These are phyloP conservation scores for Aleiodes leptofemur DNA, from an alignment of 2,888 invertebrate genomes.

Conservation along the genomic window DNA sequence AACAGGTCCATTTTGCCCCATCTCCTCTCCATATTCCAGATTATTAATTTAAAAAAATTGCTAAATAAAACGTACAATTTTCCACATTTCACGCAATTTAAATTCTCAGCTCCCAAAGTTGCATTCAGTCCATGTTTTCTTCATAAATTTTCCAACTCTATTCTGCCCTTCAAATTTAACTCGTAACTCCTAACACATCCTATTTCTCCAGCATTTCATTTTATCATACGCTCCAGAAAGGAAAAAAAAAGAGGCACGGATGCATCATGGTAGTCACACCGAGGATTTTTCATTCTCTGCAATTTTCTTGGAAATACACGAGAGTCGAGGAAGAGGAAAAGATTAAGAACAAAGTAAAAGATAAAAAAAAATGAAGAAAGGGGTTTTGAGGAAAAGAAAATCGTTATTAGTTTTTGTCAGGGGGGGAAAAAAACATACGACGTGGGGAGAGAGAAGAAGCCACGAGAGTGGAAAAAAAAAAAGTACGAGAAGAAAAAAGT, in stretches of 20 bases:
- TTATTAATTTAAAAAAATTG: too few species aligned
- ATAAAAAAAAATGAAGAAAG: slow-evolving; percentile 7
- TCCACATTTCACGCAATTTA: too few species aligned
- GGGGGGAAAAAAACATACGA: slow-evolving; percentile 18
- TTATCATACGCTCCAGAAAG: not conserved
- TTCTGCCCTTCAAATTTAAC: too few species aligned
- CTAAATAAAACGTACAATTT: too few species aligned
- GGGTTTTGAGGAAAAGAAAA: slow-evolving; percentile 41
- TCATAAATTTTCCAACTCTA: too few species aligned
- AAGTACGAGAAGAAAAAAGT: slow-evolving; percentile 23
- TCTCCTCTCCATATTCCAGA: too few species aligned
- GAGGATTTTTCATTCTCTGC: slow-evolving; percentile 29
- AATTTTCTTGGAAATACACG: slow-evolving; percentile 16
- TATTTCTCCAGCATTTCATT: not conserved
- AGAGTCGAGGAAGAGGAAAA: not conserved
- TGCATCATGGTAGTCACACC: slow-evolving; percentile 25
- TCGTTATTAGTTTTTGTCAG: slow-evolving; percentile 38
- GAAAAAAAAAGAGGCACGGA: slow-evolving; percentile 3
- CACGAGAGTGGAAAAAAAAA: slow-evolving; percentile 32
- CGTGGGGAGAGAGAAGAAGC: slow-evolving; percentile 18
- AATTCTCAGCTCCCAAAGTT: too few species aligned
- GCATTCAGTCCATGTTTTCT: too few species aligned
- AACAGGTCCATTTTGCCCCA: too few species aligned
- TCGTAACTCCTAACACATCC: too few species aligned
- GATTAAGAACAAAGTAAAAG: slow-evolving; percentile 11